Conservation (phyloP, 64 coral and sea anemone species). For the Actinia tenebrosa region DNA sequence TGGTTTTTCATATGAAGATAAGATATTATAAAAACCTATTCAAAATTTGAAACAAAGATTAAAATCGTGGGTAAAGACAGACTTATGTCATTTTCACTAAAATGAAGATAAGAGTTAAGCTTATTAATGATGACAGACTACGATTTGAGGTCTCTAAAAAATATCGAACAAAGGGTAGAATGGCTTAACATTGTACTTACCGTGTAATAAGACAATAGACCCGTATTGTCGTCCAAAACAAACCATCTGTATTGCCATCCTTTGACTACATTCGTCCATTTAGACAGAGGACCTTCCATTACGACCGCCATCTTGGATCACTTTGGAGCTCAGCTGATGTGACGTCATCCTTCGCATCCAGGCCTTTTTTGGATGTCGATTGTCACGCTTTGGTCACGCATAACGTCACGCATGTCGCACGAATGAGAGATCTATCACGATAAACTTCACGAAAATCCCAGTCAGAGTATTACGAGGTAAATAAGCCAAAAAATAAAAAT, state of each 20-base stretch:
- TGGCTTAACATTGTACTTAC: slow-evolving; percentile 21
- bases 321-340: not conserved
- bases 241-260: slow-evolving; percentile 99
- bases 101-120: not conserved
- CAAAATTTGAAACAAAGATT: not conserved
- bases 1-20: no score
- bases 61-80: not conserved
- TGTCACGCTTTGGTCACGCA: not conserved
- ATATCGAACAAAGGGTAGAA: not conserved
- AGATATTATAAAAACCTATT: not conserved
- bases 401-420: not conserved
- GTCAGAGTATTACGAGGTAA: no score
- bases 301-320: slow-evolving; percentile 92
- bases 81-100: not conserved
- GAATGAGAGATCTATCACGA: not conserved
- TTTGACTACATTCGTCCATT: slow-evolving; percentile 99
- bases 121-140: no score
- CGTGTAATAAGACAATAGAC: slow-evolving; percentile 93
- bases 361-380: not conserved
- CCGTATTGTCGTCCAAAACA: slow-evolving; percentile 94
- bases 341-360: slow-evolving; percentile 16
- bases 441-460: not conserved
- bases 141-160: not conserved
- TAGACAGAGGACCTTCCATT: slow-evolving; percentile 99
- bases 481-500: no score